These are phyloP conservation scores for Gymnosoma rotundatum DNA, from an alignment of 2,888 invertebrate genomes.

Conservation along the genomic window DNA sequence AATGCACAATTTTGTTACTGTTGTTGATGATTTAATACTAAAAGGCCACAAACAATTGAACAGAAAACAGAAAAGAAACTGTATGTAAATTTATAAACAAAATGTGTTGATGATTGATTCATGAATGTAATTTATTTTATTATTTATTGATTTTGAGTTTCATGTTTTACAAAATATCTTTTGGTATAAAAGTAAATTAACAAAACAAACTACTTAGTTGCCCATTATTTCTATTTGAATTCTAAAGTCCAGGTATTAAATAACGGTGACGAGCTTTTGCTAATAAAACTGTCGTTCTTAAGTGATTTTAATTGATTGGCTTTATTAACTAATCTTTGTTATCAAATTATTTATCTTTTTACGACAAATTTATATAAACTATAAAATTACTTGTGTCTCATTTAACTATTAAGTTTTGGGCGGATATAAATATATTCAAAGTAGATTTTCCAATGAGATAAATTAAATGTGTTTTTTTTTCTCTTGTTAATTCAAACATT, in stretches of 20 bases:
- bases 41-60: constrained; percentile 9
- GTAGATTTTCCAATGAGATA: too few species aligned
- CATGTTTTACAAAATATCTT: background rate
- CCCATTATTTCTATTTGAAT: too few species aligned
- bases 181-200: background rate
- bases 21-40: constrained; percentile 21
- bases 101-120: constrained; percentile 58
- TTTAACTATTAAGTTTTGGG: too few species aligned
- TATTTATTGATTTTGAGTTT: constrained; percentile 9
- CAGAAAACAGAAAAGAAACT: background rate
- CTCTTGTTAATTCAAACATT: background rate
- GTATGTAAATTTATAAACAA: background rate
- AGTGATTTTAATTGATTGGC: constrained; percentile 8
- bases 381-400: too few species aligned
- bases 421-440: too few species aligned
- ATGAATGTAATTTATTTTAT: constrained; percentile 35
- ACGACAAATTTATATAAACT: background rate
- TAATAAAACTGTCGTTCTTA: constrained; percentile 10
- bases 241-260: constrained; percentile 1
- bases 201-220: background rate
- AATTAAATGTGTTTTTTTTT: too few species aligned
- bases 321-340: constrained; percentile 12
- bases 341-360: constrained; percentile 30
- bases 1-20: constrained; percentile 29
- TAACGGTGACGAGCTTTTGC: background rate